Evolutionary conservation across 2,797 vertebrate species (phyloP), one percentile per base, ranked within the genome.

Genomic region (Melanitta fusca): DNA sequence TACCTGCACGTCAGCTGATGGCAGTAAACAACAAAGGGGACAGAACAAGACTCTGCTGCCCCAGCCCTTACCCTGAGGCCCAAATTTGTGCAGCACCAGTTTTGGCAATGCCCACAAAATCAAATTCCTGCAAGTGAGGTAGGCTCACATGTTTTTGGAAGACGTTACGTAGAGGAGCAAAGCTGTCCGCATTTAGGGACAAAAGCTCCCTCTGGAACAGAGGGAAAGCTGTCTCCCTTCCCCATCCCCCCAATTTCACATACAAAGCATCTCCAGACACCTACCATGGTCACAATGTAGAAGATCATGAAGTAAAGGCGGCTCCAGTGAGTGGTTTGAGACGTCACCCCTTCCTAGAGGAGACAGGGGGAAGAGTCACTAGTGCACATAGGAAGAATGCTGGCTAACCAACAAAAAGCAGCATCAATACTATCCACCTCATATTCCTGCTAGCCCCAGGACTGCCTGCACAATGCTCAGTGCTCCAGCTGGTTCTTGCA

Each of bases 271-370:
- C 8, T 80, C 38, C 39, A 74, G n/a, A 89, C 85, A 87, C 99
- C 97, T 96, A 99, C 99, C 99, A 99, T 99, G 80, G 99, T 99
- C 68, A 99, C 99, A 2, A 99, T 99, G 93, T 99, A 99, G 96
- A 99, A 99, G 85, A 98, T 99, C 99, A 99, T 99, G 97, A 99
- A 99, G 97, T 99, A 99, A 22, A 99, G 98, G 11, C 99, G 99
- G 87, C 99, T 99, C 99, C 99, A 99, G 97, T 99, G 99, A 49
- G 98, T 99, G 1, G 99, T 99, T 98, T 99, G 98, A 4, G 99
- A 99, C 6, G 99, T 99, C 85, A 99, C 98, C 5, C 99, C 99
- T 98, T 99, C 99, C 99, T 99, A 91, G 24, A 85, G 53, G 36
- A n/a, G 5, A 54, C 36, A 82, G 20, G 45, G 43, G 57, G 66